Percentiles rank a stretch among this genome's conserved stretches.
Evolutionary conservation across 2,888 invertebrate genomes (phyloP).

Genomic region (Steinernema scapterisci): DNA sequence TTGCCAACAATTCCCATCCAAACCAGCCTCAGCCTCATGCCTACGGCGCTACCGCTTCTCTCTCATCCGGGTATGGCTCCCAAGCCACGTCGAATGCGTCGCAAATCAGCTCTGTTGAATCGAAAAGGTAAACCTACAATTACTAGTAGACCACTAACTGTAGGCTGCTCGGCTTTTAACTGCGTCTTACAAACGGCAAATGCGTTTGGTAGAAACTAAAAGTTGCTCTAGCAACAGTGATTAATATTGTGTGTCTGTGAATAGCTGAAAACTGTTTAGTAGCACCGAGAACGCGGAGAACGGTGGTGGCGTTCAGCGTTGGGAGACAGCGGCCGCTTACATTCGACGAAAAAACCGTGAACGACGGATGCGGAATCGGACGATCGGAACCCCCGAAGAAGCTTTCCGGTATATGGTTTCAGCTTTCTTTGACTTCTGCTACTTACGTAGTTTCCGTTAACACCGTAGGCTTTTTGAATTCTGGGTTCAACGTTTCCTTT

Average conservation of each 20-base stretch:
- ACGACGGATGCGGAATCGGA: slow-evolving; percentile 58
- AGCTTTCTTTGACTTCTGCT: no score
- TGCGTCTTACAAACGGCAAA: not conserved
- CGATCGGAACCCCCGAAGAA: slow-evolving; percentile 62
- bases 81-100: slow-evolving; percentile 12
- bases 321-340: slow-evolving; percentile 61
- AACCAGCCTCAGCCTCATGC: not conserved
- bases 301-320: slow-evolving; percentile 47
- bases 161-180: not conserved
- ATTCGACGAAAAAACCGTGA: slow-evolving; percentile 65
- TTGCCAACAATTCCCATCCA: slow-evolving; percentile 18
- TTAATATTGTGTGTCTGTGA: slow-evolving; percentile 24
- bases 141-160: not conserved
- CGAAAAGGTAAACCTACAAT: not conserved
- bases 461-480: not conserved
- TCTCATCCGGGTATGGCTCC: slow-evolving; percentile 20
- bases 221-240: not conserved
- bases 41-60: not conserved
- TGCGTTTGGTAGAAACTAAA: slow-evolving; percentile 2
- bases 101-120: slow-evolving; percentile 14
- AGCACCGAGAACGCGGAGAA: slow-evolving; percentile 26
- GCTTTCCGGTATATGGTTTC: slow-evolving; percentile 40
- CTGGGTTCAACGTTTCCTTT: not conserved
- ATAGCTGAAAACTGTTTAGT: slow-evolving; percentile 11
- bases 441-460: no score